A percentile compares a stretch with the other conserved stretches of the same genome.
These are phyloP conservation scores for Pheosia tremula DNA, from an alignment of 2,888 invertebrate species.

Conservation along the genomic window DNA sequence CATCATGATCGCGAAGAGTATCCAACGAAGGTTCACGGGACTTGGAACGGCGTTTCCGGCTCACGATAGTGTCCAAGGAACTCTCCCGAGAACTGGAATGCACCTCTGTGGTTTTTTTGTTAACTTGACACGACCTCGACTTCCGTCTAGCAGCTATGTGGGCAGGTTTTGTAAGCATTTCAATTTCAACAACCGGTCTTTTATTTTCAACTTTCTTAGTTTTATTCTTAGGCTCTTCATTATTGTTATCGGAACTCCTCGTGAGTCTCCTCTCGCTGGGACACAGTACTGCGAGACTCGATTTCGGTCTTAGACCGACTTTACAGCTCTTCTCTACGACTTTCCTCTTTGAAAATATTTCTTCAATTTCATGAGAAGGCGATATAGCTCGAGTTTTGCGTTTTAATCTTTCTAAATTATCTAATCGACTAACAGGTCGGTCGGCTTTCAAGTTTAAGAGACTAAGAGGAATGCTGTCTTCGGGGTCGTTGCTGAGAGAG, in stretches of 20 bases:
- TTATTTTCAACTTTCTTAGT: conserved; percentile 58
- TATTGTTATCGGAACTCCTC: conserved; percentile 68
- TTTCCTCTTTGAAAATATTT: conserved; percentile 77
- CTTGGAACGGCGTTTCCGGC: conserved; percentile 63
- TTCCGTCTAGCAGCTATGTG: conserved; percentile 68
- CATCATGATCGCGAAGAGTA: conserved; percentile 72
- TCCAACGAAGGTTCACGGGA: conserved; percentile 77
- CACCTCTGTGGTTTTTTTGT: conserved; percentile 66
- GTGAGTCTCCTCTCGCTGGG: conserved; percentile 73
- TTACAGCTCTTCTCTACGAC: conserved; percentile 65
- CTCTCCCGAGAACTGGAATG: conserved; percentile 79
- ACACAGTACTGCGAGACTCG: conserved; percentile 73
- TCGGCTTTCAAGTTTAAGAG: conserved; percentile 74
- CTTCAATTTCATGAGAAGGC: conserved; percentile 85
- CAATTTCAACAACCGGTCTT: conserved; percentile 48
- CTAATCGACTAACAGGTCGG: conserved; percentile 59
- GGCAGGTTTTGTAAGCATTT: conserved; percentile 58
- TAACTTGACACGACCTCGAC: conserved; percentile 70
- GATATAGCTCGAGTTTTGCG: conserved; percentile 84
- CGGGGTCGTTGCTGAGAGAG: conserved; percentile 81
- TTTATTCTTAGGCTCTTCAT: conserved; percentile 62
- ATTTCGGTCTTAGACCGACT: conserved; percentile 70
- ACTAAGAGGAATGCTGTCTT: conserved; percentile 84
- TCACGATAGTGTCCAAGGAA: conserved; percentile 72
- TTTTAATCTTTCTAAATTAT: conserved; percentile 76